These are phyloP conservation scores for Cinclus cinclus DNA, from an alignment of 2,113 vertebrate species.

Conservation along the genomic window DNA sequence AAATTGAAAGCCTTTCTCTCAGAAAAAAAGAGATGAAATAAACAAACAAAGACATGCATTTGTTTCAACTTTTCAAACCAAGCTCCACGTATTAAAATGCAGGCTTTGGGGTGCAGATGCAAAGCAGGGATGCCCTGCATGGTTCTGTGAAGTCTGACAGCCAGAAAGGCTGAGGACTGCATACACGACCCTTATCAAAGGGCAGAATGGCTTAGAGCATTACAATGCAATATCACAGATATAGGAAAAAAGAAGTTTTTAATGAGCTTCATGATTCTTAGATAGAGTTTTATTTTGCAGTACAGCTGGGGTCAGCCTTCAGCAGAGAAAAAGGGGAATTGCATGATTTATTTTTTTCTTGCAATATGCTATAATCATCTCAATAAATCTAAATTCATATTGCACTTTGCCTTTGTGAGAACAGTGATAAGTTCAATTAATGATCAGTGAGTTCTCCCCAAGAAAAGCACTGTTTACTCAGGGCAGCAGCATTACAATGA, in stretches of 20 bases:
- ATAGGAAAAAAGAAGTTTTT: neutral
- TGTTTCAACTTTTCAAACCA: neutral
- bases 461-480: neutral
- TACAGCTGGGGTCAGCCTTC: neutral
- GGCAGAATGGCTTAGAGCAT: neutral
- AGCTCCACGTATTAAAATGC: neutral
- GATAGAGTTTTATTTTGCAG: neutral
- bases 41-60: neutral
- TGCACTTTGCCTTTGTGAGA: neutral
- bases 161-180: neutral
- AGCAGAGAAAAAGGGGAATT: neutral
- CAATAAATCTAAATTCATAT: neutral
- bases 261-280: neutral
- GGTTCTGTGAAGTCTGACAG: neutral
- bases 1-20: neutral
- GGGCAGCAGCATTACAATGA: neutral
- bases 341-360: neutral
- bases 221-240: neutral
- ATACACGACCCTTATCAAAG: neutral
- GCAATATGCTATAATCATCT: neutral
- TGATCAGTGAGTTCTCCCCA: accelerated
- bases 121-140: neutral
- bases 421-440: neutral
- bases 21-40: neutral
- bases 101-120: neutral